Base-by-base conservation (phyloP, 2,888 invertebrate genomes). In the Caenorhabditis sp. region DNA sequence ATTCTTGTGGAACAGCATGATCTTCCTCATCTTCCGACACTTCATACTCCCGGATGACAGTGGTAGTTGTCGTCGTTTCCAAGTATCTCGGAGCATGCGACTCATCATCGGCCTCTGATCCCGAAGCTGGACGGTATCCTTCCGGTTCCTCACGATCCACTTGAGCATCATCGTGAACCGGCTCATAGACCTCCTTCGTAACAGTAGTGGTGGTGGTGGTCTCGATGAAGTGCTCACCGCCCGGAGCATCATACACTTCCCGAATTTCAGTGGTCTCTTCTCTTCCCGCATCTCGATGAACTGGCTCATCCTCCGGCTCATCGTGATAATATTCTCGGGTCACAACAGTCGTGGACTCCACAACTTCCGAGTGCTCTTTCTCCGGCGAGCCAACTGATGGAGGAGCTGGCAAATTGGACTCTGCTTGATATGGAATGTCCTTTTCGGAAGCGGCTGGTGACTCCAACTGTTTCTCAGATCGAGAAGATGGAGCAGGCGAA, bases 51-150 rank as follows among this genome's bases (percentile, higher is more conserved):
- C 61, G 61, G 20, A 55, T 61, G 11, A 71, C 61, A 9, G 70
- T 71, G 4, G 70, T 71, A 2, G 70, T 71, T 1, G 70, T 71
- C 9, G 70, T 71, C 3, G 70, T 71, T 24, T 71, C 70, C 45
- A 61, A 13, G 26, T 58, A 58, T 59, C 59, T 65, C 15, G 65
- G 65, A 11, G 58, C 58, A 35, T 59, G 58, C 3, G 56, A 56
- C 39, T 68, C 58, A 35, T 68, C 68, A 35, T 68, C 68, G 35
- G 68, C 68, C 45, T 68, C 68, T n/a, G 68, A 68, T 59, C 68
- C 68, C 50, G 68, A 68, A 22, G 68, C 24, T 17, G 58, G 68
- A 17, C 68, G 41, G 9, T 52, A 46, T 35, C 30, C 68, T 52
- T 68, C 65, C 30, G 58, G 71, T 13, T 58, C 53, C 1, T 73